These are phyloP conservation scores for Tigriopus japonicus DNA, from an alignment of 1,140 invertebrate species.

Conservation along the genomic window DNA sequence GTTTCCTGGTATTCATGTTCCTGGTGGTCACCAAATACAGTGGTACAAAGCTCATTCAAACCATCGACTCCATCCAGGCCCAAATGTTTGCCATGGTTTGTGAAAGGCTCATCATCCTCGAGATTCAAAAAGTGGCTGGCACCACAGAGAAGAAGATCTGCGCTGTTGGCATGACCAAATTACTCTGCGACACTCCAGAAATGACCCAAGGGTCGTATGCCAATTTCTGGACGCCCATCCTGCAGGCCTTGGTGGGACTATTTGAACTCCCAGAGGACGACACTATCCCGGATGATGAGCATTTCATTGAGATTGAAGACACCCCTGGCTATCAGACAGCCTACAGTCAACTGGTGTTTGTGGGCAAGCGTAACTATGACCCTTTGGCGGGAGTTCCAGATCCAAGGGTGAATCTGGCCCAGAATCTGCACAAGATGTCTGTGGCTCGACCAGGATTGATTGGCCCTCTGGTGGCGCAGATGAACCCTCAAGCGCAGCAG, in stretches of 20 bases:
- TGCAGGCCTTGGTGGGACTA: constrained; percentile 54
- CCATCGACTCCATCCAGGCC: constrained; percentile 67
- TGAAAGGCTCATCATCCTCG: constrained; percentile 62
- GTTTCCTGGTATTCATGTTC: constrained; percentile 71
- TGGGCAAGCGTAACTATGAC: constrained; percentile 49
- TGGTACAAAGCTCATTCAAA: constrained; percentile 43
- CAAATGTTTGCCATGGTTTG: constrained; percentile 89
- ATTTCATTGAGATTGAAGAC: constrained; percentile 69
- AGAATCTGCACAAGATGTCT: background rate
- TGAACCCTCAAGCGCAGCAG: constrained; percentile 3
- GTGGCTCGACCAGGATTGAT: background rate
- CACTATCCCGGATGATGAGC: constrained; percentile 53
- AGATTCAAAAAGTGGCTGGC: constrained; percentile 67
- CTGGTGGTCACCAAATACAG: constrained; percentile 63
- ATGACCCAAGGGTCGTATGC: constrained; percentile 44
- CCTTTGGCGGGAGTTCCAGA: constrained; percentile 35
- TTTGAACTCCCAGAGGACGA: constrained; percentile 76
- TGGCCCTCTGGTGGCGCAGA: background rate
- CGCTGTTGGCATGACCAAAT: constrained; percentile 63
- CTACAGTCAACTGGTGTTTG: constrained; percentile 70
- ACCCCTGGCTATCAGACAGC: constrained; percentile 65
- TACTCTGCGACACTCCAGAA: constrained; percentile 52
- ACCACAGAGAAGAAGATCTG: constrained; percentile 65
- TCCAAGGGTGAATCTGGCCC: background rate
- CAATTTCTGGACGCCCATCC: constrained; percentile 30